Conservation (phyloP, 2,113 vertebrate genomes). For the Corythaeola cristata region DNA sequence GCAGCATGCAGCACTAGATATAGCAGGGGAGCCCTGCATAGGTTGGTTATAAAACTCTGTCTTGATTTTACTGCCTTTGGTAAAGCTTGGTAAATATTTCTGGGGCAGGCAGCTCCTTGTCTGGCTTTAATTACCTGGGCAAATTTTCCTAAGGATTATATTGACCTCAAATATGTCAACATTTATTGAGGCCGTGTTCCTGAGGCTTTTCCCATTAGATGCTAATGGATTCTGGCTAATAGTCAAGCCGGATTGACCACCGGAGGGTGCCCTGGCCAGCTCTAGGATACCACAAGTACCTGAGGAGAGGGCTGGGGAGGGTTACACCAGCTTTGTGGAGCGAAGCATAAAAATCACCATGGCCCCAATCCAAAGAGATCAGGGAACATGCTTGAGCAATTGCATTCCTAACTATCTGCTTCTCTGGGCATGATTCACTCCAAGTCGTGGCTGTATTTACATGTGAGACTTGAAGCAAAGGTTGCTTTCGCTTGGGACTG, state of each 20-base stretch:
- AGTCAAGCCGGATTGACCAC: slow-evolving; percentile 60
- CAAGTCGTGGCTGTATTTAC: fast-evolving
- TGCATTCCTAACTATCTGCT: slow-evolving; percentile 44
- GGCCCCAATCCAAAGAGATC: slow-evolving; percentile 48
- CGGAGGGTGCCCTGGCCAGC: slow-evolving; percentile 13
- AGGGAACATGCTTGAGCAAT: slow-evolving; percentile 1
- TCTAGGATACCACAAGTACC: slow-evolving; percentile 40
- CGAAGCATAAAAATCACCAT: slow-evolving; percentile 11
- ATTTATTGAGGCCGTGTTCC: slow-evolving; percentile 51
- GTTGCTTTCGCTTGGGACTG: not conserved
- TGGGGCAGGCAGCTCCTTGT: slow-evolving; percentile 51
- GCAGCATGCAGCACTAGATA: not conserved
- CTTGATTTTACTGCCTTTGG: slow-evolving; percentile 23
- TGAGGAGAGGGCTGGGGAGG: slow-evolving; percentile 19
- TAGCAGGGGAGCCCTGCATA: not conserved
- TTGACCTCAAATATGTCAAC: slow-evolving; percentile 68
- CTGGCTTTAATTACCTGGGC: slow-evolving; percentile 69
- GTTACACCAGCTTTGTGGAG: not conserved
- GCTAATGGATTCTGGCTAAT: slow-evolving; percentile 63
- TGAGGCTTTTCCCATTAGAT: slow-evolving; percentile 67
- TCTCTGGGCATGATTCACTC: not conserved
- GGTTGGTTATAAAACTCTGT: not conserved
- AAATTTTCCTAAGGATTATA: slow-evolving; percentile 63
- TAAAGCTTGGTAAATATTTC: slow-evolving; percentile 40
- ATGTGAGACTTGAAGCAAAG: not conserved